These are phyloP conservation scores for Vesta saturnalis DNA, from an alignment of 2,888 invertebrate species.

Conservation along the genomic window DNA sequence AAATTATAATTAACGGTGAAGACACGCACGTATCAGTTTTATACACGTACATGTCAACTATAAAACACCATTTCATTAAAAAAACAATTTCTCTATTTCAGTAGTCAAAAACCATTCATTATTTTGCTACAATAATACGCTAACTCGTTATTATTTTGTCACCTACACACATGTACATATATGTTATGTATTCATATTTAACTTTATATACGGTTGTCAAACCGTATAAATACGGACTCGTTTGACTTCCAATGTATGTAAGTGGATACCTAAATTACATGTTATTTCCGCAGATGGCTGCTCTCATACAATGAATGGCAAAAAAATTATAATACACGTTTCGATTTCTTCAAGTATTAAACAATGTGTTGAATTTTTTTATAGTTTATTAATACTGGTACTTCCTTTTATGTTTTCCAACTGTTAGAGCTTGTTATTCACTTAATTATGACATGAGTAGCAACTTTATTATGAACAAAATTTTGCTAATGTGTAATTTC, in stretches of 20 bases:
- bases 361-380: conserved; percentile 1
- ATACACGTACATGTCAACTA: conserved; percentile 19
- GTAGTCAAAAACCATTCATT: conserved; percentile 40
- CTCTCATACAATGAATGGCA: conserved; percentile 35
- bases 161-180: conserved; percentile 47
- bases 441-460: background rate
- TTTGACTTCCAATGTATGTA: conserved; percentile 36
- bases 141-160: conserved; percentile 52
- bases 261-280: conserved; percentile 40
- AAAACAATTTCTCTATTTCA: conserved; percentile 41
- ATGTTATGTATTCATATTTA: conserved; percentile 41
- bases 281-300: conserved; percentile 41
- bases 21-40: conserved; percentile 21
- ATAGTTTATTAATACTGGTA: background rate
- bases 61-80: conserved; percentile 41
- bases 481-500: no score
- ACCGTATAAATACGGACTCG: conserved; percentile 41
- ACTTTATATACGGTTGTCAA: conserved; percentile 42
- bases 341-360: conserved; percentile 3
- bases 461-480: no score
- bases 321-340: conserved; percentile 3
- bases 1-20: conserved; percentile 31
- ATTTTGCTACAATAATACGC: conserved; percentile 27
- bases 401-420: background rate
- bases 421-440: background rate